These are phyloP conservation scores for Anguilla marmorata DNA, from an alignment of 2,797 vertebrate species.

Conservation along the genomic window DNA sequence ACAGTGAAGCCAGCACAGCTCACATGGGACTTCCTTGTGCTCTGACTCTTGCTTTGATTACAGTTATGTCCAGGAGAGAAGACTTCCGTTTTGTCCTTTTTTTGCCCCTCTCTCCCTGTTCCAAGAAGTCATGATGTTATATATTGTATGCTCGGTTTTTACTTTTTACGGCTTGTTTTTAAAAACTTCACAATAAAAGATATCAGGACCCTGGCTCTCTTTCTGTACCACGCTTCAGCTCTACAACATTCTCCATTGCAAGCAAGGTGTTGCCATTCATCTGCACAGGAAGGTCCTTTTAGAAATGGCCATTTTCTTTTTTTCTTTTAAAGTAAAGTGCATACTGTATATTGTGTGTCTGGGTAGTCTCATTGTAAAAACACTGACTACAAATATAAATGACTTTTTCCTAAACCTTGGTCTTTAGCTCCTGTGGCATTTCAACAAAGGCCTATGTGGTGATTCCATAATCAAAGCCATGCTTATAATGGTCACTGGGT, in stretches of 20 bases:
- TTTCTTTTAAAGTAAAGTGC: too few species aligned
- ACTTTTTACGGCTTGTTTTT: slow-evolving; percentile 82
- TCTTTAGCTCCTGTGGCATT: not conserved
- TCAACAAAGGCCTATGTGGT: not conserved
- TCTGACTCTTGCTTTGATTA: slow-evolving; percentile 14
- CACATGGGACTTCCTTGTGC: not conserved
- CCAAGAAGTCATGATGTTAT: slow-evolving; percentile 61
- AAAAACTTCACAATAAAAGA: slow-evolving; percentile 78
- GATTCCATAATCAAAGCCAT: not conserved
- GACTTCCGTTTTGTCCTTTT: slow-evolving; percentile 23
- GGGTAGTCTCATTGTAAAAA: not conserved
- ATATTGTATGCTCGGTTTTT: slow-evolving; percentile 59
- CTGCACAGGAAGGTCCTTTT: not conserved
- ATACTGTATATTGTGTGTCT: not conserved
- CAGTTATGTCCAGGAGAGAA: slow-evolving; percentile 22
- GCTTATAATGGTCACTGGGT: not conserved
- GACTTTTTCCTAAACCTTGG: not conserved
- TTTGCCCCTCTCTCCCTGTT: slow-evolving; percentile 30
- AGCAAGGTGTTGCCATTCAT: not conserved
- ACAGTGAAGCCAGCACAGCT: slow-evolving; percentile 44
- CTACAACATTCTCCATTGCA: not conserved
- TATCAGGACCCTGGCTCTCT: slow-evolving; percentile 38
- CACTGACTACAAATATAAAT: not conserved
- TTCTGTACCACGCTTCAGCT: not conserved
- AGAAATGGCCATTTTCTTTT: not conserved